Percentiles rank a stretch among this genome's conserved stretches.
Evolutionary conservation across 2,888 invertebrate species (phyloP).

Genomic region (Cacoxenus indagator): DNA sequence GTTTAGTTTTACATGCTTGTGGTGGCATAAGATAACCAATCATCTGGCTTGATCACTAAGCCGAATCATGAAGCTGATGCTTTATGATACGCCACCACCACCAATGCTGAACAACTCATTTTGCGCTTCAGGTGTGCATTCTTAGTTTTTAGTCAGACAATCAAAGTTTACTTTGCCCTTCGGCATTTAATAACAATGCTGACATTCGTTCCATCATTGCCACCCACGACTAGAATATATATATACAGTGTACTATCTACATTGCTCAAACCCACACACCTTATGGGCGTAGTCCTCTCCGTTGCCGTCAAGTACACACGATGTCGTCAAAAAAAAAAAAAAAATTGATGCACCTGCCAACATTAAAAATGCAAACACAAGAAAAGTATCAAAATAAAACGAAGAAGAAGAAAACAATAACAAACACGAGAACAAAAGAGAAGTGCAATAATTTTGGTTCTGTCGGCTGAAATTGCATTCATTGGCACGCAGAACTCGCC

Average conservation of each 20-base stretch:
- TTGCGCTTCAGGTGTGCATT: not conserved
- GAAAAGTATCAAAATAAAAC: not conserved
- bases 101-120: too few species aligned
- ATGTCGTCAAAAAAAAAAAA: not conserved
- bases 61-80: too few species aligned
- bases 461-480: not conserved
- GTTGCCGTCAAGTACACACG: slow-evolving; percentile 15
- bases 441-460: not conserved
- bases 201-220: not conserved
- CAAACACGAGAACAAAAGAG: not conserved
- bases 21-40: too few species aligned
- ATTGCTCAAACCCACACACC: not conserved
- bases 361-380: not conserved
- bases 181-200: slow-evolving; percentile 15
- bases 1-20: too few species aligned
- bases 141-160: slow-evolving; percentile 11
- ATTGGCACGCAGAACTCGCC: not conserved
- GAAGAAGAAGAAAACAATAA: not conserved
- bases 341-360: not conserved
- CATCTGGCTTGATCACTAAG: too few species aligned
- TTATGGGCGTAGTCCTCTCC: slow-evolving; percentile 3
- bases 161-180: slow-evolving; percentile 6
- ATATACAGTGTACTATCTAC: not conserved
- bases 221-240: not conserved
- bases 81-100: too few species aligned